Percentiles rank a stretch among this genome's conserved stretches.
These are phyloP conservation scores for Sympetrum striolatum DNA, from an alignment of 2,888 invertebrate species.

Conservation along the genomic window DNA sequence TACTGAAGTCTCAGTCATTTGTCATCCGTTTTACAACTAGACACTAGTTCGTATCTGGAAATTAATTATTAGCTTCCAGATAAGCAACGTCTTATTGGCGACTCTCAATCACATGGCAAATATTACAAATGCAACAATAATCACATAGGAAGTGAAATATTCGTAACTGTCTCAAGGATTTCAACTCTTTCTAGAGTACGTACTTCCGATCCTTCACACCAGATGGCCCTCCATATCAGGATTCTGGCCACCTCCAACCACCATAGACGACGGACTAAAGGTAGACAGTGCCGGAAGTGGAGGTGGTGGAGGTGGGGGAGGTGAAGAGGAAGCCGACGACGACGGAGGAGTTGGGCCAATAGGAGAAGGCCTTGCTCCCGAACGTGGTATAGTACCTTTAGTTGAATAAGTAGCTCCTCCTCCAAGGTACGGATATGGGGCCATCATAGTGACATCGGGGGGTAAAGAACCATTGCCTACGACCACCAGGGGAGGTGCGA, in stretches of 20 bases:
- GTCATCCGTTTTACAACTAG: conserved; percentile 1
- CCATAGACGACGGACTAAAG: conserved; percentile 7
- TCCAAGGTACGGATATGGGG: conserved; percentile 16
- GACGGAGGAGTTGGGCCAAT: conserved; percentile 31
- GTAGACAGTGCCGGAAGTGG: conserved; percentile 31
- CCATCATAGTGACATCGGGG: conserved; percentile 33
- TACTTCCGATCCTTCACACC: neutral
- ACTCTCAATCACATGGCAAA: neutral
- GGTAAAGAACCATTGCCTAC: conserved; percentile 33
- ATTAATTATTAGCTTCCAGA: neutral
- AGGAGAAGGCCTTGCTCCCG: conserved; percentile 14
- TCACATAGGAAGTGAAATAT: neutral
- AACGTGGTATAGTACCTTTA: conserved; percentile 24
- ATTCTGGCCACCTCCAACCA: conserved; percentile 4
- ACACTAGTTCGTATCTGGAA: neutral
- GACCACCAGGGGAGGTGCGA: conserved; percentile 14
- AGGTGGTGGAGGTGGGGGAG: conserved; percentile 13
- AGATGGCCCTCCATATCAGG: conserved; percentile 30
- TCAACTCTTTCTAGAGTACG: neutral
- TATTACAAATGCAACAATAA: neutral
- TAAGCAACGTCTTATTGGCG: neutral
- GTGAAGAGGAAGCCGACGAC: conserved; percentile 14
- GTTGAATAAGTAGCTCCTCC: conserved; percentile 13
- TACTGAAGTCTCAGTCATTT: neutral
- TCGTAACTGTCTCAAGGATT: neutral